Percentiles rank a stretch among this genome's conserved stretches.
Conservation (phyloP, 2,797 vertebrate species). For the Glossophaga mutica region DNA sequence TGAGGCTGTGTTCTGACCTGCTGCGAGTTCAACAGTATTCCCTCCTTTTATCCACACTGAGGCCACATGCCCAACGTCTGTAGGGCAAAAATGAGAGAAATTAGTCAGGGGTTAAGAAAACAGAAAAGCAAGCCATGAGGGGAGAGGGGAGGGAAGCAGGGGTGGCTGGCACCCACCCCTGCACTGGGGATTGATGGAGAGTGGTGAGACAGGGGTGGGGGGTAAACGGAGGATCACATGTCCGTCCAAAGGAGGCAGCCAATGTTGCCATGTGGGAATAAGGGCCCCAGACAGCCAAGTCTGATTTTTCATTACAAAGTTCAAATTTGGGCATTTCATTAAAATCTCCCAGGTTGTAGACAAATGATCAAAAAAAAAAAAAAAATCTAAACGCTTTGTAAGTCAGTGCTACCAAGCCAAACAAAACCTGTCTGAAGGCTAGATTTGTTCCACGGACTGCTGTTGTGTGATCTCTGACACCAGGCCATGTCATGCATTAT, state of each 20-base stretch:
- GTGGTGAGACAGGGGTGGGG: accelerated
- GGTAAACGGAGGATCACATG: neutral
- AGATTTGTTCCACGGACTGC: neutral
- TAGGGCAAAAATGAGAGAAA: neutral
- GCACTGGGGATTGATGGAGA: neutral
- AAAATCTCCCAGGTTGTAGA: neutral
- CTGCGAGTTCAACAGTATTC: neutral
- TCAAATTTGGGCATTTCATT: neutral
- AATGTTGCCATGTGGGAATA: neutral
- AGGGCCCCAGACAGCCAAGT: neutral
- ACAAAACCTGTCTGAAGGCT: neutral
- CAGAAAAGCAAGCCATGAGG: neutral
- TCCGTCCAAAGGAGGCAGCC: neutral
- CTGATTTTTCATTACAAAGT: neutral
- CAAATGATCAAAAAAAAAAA: neutral
- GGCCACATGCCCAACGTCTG: neutral
- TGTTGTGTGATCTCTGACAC: neutral
- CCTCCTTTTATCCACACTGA: neutral
- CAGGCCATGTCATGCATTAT: neutral
- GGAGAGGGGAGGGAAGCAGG: neutral
- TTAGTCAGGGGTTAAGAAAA: neutral
- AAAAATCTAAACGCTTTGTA: neutral
- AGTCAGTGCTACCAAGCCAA: neutral
- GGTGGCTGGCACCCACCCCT: neutral
- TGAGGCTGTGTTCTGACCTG: neutral